Evolutionary conservation across 2,797 vertebrate species (phyloP).

Genomic region (Sebastes vulpes): DNA sequence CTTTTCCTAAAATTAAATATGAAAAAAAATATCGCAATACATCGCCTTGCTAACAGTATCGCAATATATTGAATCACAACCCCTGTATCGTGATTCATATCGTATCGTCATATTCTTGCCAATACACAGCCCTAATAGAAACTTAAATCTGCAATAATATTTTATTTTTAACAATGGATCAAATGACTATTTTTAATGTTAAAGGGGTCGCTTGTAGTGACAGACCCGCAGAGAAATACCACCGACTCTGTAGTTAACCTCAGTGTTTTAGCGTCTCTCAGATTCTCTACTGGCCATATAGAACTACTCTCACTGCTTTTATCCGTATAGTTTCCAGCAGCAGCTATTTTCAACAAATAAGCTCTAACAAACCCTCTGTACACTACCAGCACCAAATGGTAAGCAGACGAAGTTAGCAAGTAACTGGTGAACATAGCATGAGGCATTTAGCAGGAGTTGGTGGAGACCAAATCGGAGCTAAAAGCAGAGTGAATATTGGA

Average conservation of each 20-base stretch:
- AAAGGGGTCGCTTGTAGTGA: background rate
- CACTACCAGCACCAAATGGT: background rate
- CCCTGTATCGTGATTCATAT: no score
- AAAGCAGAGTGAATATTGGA: background rate
- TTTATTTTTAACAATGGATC: background rate
- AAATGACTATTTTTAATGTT: background rate
- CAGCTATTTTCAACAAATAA: background rate
- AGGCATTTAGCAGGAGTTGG: background rate
- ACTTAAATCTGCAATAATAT: background rate
- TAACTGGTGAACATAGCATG: background rate
- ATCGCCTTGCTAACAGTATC: no score
- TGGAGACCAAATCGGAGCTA: background rate
- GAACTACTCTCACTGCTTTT: background rate
- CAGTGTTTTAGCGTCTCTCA: no score
- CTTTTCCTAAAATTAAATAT: no score
- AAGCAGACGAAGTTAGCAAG: background rate
- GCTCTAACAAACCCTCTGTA: background rate
- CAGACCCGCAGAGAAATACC: no score
- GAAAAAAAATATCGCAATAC: no score
- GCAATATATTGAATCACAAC: no score
- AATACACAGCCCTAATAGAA: no score
- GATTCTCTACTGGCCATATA: background rate
- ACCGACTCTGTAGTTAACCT: no score
- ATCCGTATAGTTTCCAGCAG: background rate
- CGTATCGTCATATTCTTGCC: no score